These are phyloP conservation scores for Elephas maximus DNA, from an alignment of 2,113 vertebrate species.

Conservation along the genomic window DNA sequence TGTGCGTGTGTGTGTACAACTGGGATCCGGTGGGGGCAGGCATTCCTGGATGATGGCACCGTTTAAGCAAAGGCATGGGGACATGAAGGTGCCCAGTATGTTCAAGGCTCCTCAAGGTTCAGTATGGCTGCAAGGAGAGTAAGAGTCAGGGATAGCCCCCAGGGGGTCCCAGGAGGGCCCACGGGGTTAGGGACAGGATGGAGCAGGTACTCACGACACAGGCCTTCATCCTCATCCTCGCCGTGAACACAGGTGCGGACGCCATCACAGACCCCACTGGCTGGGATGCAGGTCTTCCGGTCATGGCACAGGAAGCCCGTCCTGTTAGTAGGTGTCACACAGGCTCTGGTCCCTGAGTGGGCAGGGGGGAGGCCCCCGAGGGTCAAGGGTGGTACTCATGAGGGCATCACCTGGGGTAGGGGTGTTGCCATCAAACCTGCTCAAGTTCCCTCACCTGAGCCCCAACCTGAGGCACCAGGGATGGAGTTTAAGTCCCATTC, in stretches of 20 bases:
- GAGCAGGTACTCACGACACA: conserved; percentile 88
- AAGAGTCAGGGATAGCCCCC: neutral
- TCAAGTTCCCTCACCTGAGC: neutral
- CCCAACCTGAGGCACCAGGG: accelerated
- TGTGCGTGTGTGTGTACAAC: accelerated
- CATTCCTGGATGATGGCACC: neutral
- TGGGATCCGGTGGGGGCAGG: too few species aligned
- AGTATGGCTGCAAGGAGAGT: neutral
- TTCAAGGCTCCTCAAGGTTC: neutral
- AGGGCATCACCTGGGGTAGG: neutral
- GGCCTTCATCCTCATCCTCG: conserved; percentile 88
- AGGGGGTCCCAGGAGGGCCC: neutral
- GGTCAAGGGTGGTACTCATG: neutral
- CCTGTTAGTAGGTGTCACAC: conserved; percentile 84
- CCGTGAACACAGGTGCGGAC: conserved; percentile 82
- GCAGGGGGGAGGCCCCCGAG: neutral
- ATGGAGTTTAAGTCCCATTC: neutral
- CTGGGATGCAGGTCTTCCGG: conserved; percentile 86
- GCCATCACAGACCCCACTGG: conserved; percentile 89
- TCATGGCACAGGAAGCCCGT: conserved; percentile 91
- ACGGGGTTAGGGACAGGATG: neutral
- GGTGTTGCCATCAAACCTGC: neutral
- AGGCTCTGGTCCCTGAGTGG: conserved; percentile 85
- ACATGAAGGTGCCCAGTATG: neutral
- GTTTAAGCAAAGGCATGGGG: neutral